Conservation (phyloP, 2,888 invertebrate genomes). For the Drosophila kambysellisi region DNA sequence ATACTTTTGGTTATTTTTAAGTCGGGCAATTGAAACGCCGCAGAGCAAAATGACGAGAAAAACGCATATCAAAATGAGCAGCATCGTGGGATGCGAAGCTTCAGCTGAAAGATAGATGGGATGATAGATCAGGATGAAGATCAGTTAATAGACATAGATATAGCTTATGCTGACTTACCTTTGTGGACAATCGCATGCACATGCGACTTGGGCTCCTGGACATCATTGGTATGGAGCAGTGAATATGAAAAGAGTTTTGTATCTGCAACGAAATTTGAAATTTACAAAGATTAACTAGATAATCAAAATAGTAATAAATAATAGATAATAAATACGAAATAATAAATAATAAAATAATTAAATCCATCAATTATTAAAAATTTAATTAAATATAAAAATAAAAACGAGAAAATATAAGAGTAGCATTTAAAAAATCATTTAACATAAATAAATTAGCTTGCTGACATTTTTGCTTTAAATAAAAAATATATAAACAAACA, state of each 20-base stretch:
- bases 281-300: neutral
- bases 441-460: neutral
- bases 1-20: slow-evolving; percentile 83
- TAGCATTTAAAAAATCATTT: neutral
- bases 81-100: slow-evolving; percentile 84
- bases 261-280: slow-evolving; percentile 64
- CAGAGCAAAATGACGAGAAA: slow-evolving; percentile 84
- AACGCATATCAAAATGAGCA: slow-evolving; percentile 84
- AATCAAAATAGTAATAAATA: neutral
- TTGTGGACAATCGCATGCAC: slow-evolving; percentile 82
- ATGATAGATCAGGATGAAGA: neutral
- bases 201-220: slow-evolving; percentile 83
- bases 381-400: neutral
- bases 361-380: neutral
- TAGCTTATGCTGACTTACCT: slow-evolving; percentile 51
- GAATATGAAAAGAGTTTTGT: slow-evolving; percentile 85
- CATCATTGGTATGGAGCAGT: slow-evolving; percentile 83
- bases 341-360: neutral
- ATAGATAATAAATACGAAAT: neutral
- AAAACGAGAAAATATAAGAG: neutral
- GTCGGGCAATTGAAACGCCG: slow-evolving; percentile 84
- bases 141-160: neutral
- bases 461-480: neutral
- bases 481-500: neutral
- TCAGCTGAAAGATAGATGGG: slow-evolving; percentile 73